Conservation (phyloP, 2,113 vertebrate species). For the Tenebrosternarchus preto region DNA sequence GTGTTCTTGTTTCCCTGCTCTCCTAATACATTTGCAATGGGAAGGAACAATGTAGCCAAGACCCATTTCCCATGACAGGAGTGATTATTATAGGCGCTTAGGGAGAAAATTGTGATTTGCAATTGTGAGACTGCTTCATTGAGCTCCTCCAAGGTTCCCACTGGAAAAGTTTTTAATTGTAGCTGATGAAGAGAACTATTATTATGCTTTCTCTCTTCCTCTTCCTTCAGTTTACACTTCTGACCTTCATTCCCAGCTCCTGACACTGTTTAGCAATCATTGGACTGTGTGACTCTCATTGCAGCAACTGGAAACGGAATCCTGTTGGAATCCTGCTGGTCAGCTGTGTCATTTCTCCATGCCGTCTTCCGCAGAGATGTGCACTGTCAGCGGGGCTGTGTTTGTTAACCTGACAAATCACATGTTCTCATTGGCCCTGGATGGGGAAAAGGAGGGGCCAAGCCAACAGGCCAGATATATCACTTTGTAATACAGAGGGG, state of each 20-base stretch:
- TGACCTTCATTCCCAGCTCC: conserved; percentile 15
- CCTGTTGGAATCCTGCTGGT: background rate
- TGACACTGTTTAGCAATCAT: conserved; percentile 41
- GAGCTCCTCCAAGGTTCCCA: conserved; percentile 21
- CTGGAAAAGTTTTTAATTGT: conserved; percentile 56
- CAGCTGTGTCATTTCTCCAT: background rate
- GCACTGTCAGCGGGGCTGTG: background rate
- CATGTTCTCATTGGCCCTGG: conserved; percentile 5
- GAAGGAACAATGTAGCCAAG: conserved; percentile 19
- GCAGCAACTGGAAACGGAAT: background rate
- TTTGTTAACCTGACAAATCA: conserved; percentile 25
- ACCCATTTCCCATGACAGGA: conserved; percentile 50
- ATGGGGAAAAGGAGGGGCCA: background rate
- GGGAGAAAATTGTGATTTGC: conserved; percentile 55
- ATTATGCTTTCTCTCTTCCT: background rate
- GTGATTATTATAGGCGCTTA: conserved; percentile 57
- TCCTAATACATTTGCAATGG: conserved; percentile 28
- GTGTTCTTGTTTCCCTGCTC: conserved; percentile 29
- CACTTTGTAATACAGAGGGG: conserved; percentile 19
- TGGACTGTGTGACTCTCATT: conserved; percentile 9
- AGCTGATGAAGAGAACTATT: conserved; percentile 50
- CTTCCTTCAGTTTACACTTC: background rate
- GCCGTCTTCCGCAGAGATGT: conserved; percentile 1
- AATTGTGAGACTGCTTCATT: conserved; percentile 53
- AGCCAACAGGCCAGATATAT: conserved; percentile 29